These are phyloP conservation scores for Erpetoichthys calabaricus DNA, from an alignment of 2,797 vertebrate genomes.

Conservation along the genomic window DNA sequence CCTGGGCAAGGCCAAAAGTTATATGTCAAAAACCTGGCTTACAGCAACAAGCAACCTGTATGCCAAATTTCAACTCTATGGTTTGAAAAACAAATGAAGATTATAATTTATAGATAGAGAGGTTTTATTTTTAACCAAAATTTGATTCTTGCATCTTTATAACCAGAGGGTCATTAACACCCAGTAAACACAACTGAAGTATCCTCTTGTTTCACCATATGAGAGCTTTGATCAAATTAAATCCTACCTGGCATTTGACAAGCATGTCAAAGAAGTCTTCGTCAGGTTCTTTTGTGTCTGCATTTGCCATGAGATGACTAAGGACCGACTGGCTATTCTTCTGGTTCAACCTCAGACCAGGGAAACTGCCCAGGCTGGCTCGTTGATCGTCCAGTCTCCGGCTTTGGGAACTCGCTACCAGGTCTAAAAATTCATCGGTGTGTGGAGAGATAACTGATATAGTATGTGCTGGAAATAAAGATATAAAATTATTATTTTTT, in stretches of 20 bases:
- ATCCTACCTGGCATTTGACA: constrained; percentile 78
- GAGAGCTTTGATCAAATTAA: no score
- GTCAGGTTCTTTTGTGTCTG: constrained; percentile 55
- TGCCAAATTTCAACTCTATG: no score
- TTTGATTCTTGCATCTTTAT: no score
- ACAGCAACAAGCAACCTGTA: no score
- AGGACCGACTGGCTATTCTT: constrained; percentile 46
- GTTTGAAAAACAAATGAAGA: no score
- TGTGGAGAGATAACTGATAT: constrained; percentile 52
- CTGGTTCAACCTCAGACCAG: constrained; percentile 62
- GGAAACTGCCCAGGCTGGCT: constrained; percentile 55
- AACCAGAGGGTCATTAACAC: no score
- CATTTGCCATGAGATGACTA: constrained; percentile 58
- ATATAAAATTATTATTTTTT: not conserved
- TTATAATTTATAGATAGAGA: no score
- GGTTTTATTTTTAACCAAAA: no score
- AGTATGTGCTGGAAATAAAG: constrained; percentile 45
- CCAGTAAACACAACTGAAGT: no score
- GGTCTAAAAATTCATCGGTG: constrained; percentile 82
- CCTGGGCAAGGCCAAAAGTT: no score
- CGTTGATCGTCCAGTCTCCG: constrained; percentile 72
- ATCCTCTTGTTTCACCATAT: no score
- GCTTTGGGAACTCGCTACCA: constrained; percentile 68
- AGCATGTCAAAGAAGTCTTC: constrained; percentile 90
- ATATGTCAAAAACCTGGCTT: no score